Conservation (phyloP, 2,797 vertebrate species). For the Petrocephalus sullivani region DNA sequence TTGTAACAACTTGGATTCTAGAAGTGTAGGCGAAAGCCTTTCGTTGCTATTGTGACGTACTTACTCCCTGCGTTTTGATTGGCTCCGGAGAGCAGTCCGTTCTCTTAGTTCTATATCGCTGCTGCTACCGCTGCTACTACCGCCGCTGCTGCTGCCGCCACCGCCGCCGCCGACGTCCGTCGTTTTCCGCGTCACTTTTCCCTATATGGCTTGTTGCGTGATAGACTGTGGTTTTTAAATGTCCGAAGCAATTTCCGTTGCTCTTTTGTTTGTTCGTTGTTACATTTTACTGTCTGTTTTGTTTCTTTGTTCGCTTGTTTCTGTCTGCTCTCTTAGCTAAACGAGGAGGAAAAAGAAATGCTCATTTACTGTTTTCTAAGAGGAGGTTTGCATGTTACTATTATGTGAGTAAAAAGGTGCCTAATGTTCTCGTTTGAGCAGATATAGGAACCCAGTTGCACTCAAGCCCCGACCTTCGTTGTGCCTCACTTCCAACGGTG, state of each 20-base stretch:
- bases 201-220: constrained; percentile 28
- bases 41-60: constrained; percentile 25
- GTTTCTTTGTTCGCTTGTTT: constrained; percentile 40
- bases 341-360: constrained; percentile 56
- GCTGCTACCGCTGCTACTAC: constrained; percentile 60
- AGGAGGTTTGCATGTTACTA: constrained; percentile 74
- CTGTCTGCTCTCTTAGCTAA: constrained; percentile 52
- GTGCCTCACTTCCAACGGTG: constrained; percentile 96
- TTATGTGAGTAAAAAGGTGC: constrained; percentile 72
- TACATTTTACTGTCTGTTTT: background rate
- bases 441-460: constrained; percentile 71
- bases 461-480: constrained; percentile 74
- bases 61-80: constrained; percentile 25
- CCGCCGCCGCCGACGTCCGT: constrained; percentile 46
- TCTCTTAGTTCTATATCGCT: constrained; percentile 54
- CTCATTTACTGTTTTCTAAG: constrained; percentile 54
- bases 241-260: constrained; percentile 31
- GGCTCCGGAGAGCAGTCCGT: constrained; percentile 30
- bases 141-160: constrained; percentile 57
- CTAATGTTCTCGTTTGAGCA: constrained; percentile 77
- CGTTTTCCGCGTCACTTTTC: constrained; percentile 11
- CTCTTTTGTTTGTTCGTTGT: constrained; percentile 14
- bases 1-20: constrained; percentile 7
- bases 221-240: constrained; percentile 30
- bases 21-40: constrained; percentile 21